A percentile compares a stretch with the other conserved stretches of the same genome.
Conservation (phyloP, 2,888 invertebrate genomes). For the Megaustenia siamemsis region DNA sequence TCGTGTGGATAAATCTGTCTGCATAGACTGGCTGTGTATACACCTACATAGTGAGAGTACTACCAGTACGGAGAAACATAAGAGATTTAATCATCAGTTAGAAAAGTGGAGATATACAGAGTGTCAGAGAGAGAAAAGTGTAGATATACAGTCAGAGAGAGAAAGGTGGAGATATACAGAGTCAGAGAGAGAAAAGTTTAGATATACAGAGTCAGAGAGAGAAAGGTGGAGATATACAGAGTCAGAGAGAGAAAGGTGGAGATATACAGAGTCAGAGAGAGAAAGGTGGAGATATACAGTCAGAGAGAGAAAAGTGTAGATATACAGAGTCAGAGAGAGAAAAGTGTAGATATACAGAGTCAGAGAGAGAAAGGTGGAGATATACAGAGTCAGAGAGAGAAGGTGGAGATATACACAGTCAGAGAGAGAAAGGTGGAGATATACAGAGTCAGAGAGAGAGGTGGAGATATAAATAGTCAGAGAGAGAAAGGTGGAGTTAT, state of each 20-base stretch:
- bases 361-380: not conserved
- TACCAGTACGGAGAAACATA: too few relatives aligned
- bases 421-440: not conserved
- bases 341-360: not conserved
- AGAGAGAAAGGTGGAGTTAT: not conserved
- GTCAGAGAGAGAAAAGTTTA: constrained; percentile 1
- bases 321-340: not conserved
- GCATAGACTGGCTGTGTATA: too few relatives aligned
- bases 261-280: constrained; percentile 2
- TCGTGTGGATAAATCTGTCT: too few relatives aligned
- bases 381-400: not conserved
- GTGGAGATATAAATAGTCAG: not conserved
- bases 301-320: not conserved
- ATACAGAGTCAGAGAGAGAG: not conserved
- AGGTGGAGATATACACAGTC: not conserved
- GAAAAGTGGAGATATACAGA: too few relatives aligned
- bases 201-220: constrained; percentile 10
- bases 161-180: constrained; percentile 9
- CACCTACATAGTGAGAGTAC: too few relatives aligned
- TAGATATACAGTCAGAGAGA: constrained; percentile 14
- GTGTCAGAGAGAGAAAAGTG: not conserved
- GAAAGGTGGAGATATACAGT: not conserved
- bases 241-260: not conserved
- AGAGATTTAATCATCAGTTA: too few relatives aligned
- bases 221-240: not conserved